A percentile compares a stretch with the other conserved stretches of the same genome.
phyloP scores from a whole-genome alignment of 2,888 invertebrate species.

The Ectropis crepuscularia region DNA sequence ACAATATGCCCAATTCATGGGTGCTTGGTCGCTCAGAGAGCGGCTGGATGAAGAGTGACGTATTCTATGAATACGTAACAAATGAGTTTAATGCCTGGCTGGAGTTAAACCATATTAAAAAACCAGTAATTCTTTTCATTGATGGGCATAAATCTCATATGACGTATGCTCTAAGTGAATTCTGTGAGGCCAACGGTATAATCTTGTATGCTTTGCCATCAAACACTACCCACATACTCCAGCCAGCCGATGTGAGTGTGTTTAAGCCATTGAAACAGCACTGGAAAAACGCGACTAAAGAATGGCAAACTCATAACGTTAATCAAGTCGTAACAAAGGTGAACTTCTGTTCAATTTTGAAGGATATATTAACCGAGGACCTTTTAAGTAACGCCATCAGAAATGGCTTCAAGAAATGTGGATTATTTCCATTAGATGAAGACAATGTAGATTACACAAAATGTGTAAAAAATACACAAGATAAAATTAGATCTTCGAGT shows the following conservation, averaged over 20 bases:
- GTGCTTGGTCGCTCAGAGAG: constrained; percentile 34
- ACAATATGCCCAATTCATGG: constrained; percentile 43
- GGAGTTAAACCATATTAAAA: constrained; percentile 31
- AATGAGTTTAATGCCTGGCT: constrained; percentile 46
- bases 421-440: constrained; percentile 11
- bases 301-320: too few relatives aligned
- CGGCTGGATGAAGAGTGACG: constrained; percentile 27
- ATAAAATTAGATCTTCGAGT: too few relatives aligned
- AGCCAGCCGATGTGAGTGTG: constrained; percentile 47
- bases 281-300: constrained; percentile 32
- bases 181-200: constrained; percentile 38
- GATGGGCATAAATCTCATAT: constrained; percentile 48
- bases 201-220: constrained; percentile 45
- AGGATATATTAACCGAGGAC: constrained; percentile 1
- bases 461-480: too few relatives aligned
- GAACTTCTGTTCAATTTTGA: constrained; percentile 17
- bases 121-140: constrained; percentile 41
- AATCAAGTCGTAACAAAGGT: constrained; percentile 9
- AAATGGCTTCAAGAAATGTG: too few relatives aligned
- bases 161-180: constrained; percentile 34
- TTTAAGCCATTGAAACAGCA: constrained; percentile 40
- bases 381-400: too few relatives aligned
- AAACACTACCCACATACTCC: constrained; percentile 48
- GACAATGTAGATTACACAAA: constrained; percentile 7
- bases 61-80: constrained; percentile 46